Evolutionary conservation across 1,140 invertebrate species (phyloP).

Genomic region (Pogonomyrmex californicus): DNA sequence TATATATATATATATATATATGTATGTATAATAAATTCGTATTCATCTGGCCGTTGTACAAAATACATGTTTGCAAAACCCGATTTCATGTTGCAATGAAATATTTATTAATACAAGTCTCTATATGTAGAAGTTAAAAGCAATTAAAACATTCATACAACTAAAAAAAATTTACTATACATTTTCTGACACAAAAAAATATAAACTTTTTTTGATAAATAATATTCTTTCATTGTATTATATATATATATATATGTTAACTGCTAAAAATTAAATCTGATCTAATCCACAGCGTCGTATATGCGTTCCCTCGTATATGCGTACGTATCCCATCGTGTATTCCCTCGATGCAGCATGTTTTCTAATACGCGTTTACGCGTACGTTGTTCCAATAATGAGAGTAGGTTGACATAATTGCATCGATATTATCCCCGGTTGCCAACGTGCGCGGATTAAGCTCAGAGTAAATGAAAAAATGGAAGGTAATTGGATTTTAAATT

Average conservation of each 20-base stretch:
- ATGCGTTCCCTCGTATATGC: no score
- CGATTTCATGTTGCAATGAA: not conserved
- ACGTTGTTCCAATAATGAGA: slow-evolving; percentile 17
- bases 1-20: no score
- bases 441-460: not conserved
- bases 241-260: not conserved
- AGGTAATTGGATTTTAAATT: not conserved
- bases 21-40: no score
- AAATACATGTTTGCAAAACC: not conserved
- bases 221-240: not conserved
- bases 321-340: no score
- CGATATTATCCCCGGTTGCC: not conserved
- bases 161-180: not conserved
- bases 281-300: no score
- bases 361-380: slow-evolving; percentile 12
- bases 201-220: not conserved
- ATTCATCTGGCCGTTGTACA: not conserved
- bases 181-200: not conserved
- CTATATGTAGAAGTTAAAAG: not conserved
- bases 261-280: no score
- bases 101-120: not conserved
- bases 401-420: slow-evolving; percentile 7
- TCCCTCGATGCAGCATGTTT: not conserved
- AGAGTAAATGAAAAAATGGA: not conserved
- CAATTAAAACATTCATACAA: not conserved